phyloP scores from a whole-genome alignment of 37 sponge, comb jelly and placozoan genomes.

The Spongilla lacustris region DNA sequence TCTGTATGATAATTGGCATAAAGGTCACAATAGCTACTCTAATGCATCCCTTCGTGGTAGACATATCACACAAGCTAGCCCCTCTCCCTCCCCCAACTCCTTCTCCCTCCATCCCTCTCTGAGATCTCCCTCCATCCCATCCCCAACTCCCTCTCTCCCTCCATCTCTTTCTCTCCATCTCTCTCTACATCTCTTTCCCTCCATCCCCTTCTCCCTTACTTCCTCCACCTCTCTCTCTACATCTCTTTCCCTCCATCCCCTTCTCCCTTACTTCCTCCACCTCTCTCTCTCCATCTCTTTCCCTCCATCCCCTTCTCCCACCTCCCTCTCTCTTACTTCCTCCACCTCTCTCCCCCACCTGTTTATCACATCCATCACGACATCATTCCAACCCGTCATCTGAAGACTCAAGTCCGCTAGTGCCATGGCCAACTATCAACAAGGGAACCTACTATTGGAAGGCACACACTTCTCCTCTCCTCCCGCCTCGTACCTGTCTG shows the following conservation, averaged over 20 bases:
- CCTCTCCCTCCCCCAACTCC: no score
- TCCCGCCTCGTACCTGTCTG: slow-evolving; percentile 47
- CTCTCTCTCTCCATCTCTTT: slow-evolving; percentile 29
- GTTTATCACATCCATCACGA: slow-evolving; percentile 68
- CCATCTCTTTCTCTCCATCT: slow-evolving; percentile 11
- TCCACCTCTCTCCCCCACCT: slow-evolving; percentile 36
- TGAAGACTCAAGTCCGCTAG: slow-evolving; percentile 93
- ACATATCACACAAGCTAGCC: no score
- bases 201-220: no score
- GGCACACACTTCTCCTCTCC: neutral
- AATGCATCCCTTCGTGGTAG: no score
- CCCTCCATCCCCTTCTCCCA: no score
- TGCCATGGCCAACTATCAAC: slow-evolving; percentile 77
- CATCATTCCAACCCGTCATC: slow-evolving; percentile 75
- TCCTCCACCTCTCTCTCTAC: neutral
- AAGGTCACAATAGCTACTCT: neutral
- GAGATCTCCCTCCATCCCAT: no score
- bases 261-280: no score
- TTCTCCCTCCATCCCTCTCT: no score
- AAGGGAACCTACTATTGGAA: neutral
- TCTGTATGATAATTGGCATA: neutral
- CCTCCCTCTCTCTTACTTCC: no score
- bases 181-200: slow-evolving; percentile 61
- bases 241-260: no score
- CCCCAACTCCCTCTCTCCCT: no score